Evolutionary conservation across 2,888 invertebrate genomes (phyloP), one percentile per base, ranked within the genome.

Genomic region (Tryphoninae sp.): DNA sequence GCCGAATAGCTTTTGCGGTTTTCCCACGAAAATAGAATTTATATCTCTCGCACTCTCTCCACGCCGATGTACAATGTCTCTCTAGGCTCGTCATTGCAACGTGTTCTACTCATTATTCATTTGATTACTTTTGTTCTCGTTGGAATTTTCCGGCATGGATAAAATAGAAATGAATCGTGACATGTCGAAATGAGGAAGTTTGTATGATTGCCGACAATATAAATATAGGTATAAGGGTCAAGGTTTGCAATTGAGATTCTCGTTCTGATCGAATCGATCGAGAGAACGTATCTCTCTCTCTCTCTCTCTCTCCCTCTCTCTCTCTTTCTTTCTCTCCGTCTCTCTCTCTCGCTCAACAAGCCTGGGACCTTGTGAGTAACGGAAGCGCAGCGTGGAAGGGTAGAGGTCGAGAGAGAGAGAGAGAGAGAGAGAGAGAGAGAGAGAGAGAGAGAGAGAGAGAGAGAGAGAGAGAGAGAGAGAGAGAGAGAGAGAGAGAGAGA

Each of bases 171-270:
- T 26, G 26, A 76, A 71, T 67, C 45, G 71, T 19, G 40, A 68
- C 19, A 53, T 65, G 65, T 67, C 22, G 61, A 53, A 59, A 45
- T 42, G 4, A 67, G 59, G 68, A 76, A 72, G 72, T 22, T 33
- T 19, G 55, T 53, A 75, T 78, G 78, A 78, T 82, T 78, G 67
- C 72, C 59, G 75, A 26, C n/a, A 8, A 19, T 45, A 71, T 49
- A 78, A 72, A 68, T 76, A 82, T 75, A 76, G 78, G 71, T 75
- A 78, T 75, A 75, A 78, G 78, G 78, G 81, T 82, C 81, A 82
- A 82, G 81, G 81, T 78, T 78, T 67, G 72, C 68, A 74, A 79
- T 76, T 75, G 81, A 51, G 72, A 80, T 71, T 71, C 75, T 65
- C 59, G 64, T 65, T 67, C 58, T 51, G 33, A 62, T 72, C 65